phyloP scores from a whole-genome alignment of 64 coral and sea anemone genomes.

The Actinia equina region DNA sequence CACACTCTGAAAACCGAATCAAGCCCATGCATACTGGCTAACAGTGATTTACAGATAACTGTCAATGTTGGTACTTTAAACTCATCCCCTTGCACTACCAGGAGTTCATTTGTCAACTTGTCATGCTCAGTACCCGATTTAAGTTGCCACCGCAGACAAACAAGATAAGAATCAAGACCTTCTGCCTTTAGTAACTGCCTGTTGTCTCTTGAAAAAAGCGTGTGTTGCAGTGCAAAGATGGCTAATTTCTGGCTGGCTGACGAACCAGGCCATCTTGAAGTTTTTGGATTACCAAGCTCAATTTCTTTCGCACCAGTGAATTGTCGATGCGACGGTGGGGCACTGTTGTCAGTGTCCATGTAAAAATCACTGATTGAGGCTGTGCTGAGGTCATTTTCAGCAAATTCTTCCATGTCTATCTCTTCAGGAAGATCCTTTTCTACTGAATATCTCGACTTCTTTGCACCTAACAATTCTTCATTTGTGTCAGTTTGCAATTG shows the following conservation, averaged over 20 bases:
- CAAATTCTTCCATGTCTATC: neutral
- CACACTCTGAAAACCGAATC: neutral
- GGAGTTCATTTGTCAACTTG: neutral
- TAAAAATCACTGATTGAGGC: neutral
- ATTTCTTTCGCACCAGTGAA: neutral
- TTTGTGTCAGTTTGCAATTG: neutral
- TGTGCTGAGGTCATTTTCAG: neutral
- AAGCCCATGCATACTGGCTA: neutral
- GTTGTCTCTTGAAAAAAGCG: neutral
- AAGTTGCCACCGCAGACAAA: slow-evolving; percentile 11
- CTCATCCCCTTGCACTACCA: neutral
- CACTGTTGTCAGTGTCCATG: neutral
- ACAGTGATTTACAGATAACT: neutral
- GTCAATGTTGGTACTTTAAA: neutral
- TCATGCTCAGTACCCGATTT: neutral
- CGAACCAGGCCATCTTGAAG: slow-evolving; percentile 12
- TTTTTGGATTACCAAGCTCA: neutral
- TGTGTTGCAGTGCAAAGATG: slow-evolving; percentile 8
- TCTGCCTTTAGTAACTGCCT: neutral
- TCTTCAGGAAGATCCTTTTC: neutral
- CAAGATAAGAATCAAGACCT: neutral
- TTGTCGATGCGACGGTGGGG: neutral
- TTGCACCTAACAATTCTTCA: neutral
- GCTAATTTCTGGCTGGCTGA: neutral
- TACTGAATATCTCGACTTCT: neutral